Base-by-base conservation (phyloP, 2,113 vertebrate genomes). In the Pungitius pungitius region DNA sequence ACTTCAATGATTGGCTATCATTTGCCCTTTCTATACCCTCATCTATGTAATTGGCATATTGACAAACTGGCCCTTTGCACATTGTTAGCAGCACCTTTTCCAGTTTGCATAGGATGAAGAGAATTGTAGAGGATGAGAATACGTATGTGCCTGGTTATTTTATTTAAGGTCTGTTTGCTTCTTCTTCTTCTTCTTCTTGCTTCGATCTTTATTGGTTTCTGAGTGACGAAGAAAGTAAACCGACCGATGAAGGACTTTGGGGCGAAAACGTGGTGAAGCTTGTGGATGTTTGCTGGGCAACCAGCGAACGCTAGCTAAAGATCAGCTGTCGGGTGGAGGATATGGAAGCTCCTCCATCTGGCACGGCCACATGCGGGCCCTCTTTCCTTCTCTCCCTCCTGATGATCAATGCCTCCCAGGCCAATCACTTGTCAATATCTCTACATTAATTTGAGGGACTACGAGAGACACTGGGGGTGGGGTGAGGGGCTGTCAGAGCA, bases 371-470 rank as follows among this genome's bases (percentile, higher is more conserved):
- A 76, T 78, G 69, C 57, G 69, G 45, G 51, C 42, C 72, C 45
- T 81, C 73, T 27, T 20, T 26, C 43, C 62, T 74, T 80, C 81
- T 70, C 83, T 80, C 71, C 80, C 77, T 78, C 75, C 81, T 75
- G 81, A 83, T 92, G 89, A 92, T 92, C 86, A 88, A 90, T 89
- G 80, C 87, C 82, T 86, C 80, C 76, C 61, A 77, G 83, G 87
- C 90, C 89, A 89, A 92, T 92, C 87, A 90, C 91, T 90, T 93
- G 93, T 94, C 94, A 94, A 94, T 94, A 94, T 91, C 88, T 89
- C 81, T 85, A 93, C 91, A 93, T 93, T 93, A 87, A 93, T 94
- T 91, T 92, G 89, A 91, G 82, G 85, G 88, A 90, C 80, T 73
- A 76, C 49, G 17, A 75, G 39, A 70, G 78, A 45, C 73, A 62